Percentiles rank a stretch among this genome's conserved stretches.
phyloP scores from a whole-genome alignment of 2,797 vertebrate genomes.

The Danio albolineatus region DNA sequence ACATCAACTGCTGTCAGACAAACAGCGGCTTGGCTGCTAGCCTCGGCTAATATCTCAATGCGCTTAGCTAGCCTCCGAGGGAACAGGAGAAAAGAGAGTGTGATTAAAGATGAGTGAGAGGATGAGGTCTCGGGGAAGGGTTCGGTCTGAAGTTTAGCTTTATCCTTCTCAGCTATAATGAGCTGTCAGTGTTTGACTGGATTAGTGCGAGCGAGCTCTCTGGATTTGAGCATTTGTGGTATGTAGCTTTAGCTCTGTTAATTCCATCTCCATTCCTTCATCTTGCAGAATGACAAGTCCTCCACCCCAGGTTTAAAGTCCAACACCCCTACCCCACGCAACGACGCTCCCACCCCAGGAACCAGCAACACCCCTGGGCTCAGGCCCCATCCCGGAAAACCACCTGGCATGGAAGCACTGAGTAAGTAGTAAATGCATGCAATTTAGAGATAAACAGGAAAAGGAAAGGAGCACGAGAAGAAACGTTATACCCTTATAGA shows the following conservation, averaged over 20 bases:
- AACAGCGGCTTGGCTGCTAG: constrained; percentile 21
- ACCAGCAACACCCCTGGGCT: constrained; percentile 94
- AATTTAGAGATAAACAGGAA: not conserved
- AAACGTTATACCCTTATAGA: no score
- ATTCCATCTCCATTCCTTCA: constrained; percentile 55
- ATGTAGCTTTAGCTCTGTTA: constrained; percentile 55
- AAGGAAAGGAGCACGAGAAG: no score
- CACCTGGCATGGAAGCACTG: constrained; percentile 89
- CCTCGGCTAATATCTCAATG: constrained; percentile 51
- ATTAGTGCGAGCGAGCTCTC: constrained; percentile 72
- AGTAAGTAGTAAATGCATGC: constrained; percentile 72
- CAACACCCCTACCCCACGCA: constrained; percentile 93
- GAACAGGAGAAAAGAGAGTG: constrained; percentile 63
- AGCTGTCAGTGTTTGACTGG: constrained; percentile 76
- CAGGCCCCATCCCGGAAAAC: constrained; percentile 89
- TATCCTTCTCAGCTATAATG: constrained; percentile 67
- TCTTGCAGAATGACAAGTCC: constrained; percentile 90
- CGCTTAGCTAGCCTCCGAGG: constrained; percentile 50
- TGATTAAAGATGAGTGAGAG: constrained; percentile 53
- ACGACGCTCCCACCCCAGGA: constrained; percentile 91
- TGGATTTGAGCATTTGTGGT: constrained; percentile 58
- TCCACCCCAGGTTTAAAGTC: constrained; percentile 95
- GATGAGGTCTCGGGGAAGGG: constrained; percentile 64
- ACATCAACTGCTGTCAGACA: constrained; percentile 40
- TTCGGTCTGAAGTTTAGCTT: constrained; percentile 68